phyloP scores from a whole-genome alignment of 2,113 vertebrate genomes.

The Axis porcinus region DNA sequence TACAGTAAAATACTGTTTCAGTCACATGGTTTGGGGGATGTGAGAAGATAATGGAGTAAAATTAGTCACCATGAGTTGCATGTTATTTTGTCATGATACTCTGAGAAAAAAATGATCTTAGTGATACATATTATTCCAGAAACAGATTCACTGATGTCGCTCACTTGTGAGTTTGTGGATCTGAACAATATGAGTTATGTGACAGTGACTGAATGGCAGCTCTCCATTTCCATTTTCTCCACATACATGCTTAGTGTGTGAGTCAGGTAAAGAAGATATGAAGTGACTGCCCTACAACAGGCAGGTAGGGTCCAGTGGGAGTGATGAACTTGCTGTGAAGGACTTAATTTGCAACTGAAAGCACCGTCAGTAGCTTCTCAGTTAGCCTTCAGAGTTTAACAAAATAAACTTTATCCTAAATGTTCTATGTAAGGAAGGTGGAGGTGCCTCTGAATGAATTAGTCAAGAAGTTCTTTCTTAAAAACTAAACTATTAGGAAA shows the following conservation, averaged over 20 bases:
- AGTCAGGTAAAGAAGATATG: background rate
- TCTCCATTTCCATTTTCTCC: background rate
- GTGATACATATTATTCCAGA: background rate
- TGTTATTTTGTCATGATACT: slow-evolving; percentile 22
- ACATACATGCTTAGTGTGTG: background rate
- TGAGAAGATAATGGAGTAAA: background rate
- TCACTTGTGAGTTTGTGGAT: background rate
- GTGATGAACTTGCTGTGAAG: background rate
- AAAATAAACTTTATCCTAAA: background rate
- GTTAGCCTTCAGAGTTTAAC: background rate
- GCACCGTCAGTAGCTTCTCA: background rate
- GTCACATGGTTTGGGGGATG: background rate
- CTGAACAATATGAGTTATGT: background rate
- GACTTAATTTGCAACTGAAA: background rate
- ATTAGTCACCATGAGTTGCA: background rate
- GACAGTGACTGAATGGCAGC: background rate
- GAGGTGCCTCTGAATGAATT: background rate
- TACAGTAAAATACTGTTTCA: background rate
- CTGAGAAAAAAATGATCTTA: background rate
- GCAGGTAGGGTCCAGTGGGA: background rate
- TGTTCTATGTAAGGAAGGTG: background rate
- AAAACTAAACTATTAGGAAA: slow-evolving; percentile 34
- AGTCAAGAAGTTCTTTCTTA: background rate
- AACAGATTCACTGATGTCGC: background rate
- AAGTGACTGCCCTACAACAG: background rate